These are phyloP conservation scores for Sesia apiformis DNA, from an alignment of 2,888 invertebrate genomes.

Conservation along the genomic window DNA sequence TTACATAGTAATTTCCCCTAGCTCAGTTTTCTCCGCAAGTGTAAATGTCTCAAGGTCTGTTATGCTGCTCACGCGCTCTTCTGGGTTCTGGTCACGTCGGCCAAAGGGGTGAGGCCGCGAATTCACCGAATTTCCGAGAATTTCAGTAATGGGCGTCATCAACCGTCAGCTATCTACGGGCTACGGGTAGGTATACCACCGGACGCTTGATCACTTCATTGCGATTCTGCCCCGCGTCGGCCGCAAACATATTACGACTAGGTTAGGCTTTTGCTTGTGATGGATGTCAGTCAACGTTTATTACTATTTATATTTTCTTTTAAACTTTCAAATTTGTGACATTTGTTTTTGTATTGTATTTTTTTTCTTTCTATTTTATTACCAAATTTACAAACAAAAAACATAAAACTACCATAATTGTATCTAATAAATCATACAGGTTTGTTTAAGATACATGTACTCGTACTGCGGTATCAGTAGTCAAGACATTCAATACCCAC, in stretches of 20 bases:
- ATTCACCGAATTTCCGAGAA: constrained; percentile 41
- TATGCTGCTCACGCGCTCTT: constrained; percentile 37
- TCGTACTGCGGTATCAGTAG: too few relatives aligned
- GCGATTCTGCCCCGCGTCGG: constrained; percentile 17
- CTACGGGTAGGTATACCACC: constrained; percentile 2
- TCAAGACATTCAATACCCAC: too few relatives aligned
- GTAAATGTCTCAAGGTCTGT: constrained; percentile 1
- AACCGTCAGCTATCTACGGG: constrained; percentile 24
- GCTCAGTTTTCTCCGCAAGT: neutral
- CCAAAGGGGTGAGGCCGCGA: constrained; percentile 53
- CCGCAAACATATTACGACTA: neutral
- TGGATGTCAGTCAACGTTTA: neutral
- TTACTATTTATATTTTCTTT: too few relatives aligned
- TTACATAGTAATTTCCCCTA: neutral
- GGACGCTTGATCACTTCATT: constrained; percentile 40
- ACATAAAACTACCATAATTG: too few relatives aligned
- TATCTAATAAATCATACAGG: too few relatives aligned
- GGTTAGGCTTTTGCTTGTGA: neutral
- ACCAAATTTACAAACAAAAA: too few relatives aligned
- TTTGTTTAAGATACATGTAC: too few relatives aligned
- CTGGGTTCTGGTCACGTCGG: constrained; percentile 45
- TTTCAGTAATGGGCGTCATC: constrained; percentile 43
- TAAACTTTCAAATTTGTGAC: too few relatives aligned
- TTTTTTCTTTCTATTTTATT: too few relatives aligned
- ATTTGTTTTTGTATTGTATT: too few relatives aligned